Conservation (phyloP, 2,113 vertebrate genomes). For the Galeopterus variegatus region DNA sequence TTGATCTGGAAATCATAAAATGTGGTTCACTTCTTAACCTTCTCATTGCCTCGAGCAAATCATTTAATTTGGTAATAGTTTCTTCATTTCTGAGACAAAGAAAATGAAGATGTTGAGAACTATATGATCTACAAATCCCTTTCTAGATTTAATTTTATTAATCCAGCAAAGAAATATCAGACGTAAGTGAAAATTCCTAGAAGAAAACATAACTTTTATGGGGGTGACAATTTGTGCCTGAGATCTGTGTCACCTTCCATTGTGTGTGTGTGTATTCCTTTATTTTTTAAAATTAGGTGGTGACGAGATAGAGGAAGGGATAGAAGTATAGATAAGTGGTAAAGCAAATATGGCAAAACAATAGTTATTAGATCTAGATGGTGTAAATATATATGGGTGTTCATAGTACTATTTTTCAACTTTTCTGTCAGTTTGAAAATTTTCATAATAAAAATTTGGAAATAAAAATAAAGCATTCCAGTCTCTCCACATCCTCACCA, state of each 20-base stretch:
- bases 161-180: neutral
- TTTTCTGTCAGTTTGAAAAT: neutral
- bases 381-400: neutral
- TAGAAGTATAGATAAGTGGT: neutral
- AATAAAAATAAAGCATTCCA: neutral
- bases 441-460: conserved; percentile 9
- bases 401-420: neutral
- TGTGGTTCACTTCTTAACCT: neutral
- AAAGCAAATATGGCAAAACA: conserved; percentile 31
- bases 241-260: neutral
- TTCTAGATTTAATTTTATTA: neutral
- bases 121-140: neutral
- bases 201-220: neutral
- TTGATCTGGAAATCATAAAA: conserved; percentile 14
- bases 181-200: neutral
- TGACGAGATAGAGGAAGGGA: neutral
- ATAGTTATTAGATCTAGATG: neutral
- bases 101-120: neutral
- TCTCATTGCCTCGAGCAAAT: neutral
- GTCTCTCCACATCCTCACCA: neutral
- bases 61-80: neutral
- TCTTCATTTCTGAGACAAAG: neutral
- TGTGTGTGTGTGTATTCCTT: neutral
- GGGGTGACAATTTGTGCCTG: neutral
- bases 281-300: neutral